phyloP scores from a whole-genome alignment of 2,797 vertebrate genomes.

The Oryzias sinensis region DNA sequence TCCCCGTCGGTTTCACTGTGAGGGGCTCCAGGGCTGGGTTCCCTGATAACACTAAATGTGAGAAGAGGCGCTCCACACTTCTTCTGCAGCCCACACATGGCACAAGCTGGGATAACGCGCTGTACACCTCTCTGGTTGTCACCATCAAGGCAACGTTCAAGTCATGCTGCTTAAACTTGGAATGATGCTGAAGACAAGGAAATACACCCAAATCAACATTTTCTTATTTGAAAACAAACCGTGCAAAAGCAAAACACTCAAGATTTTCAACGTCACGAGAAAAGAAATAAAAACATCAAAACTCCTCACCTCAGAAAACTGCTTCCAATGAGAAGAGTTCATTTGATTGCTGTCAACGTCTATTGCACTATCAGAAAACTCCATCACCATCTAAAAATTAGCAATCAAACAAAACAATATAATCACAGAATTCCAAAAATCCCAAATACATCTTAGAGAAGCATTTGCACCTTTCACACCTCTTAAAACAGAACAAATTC shows the following conservation, averaged over 20 bases:
- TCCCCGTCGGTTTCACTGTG: slow-evolving; percentile 87
- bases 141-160: slow-evolving; percentile 91
- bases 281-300: not conserved
- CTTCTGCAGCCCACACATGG: slow-evolving; percentile 95
- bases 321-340: slow-evolving; percentile 85
- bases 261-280: not conserved
- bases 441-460: too few relatives aligned
- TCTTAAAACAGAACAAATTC: too few relatives aligned
- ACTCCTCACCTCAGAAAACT: slow-evolving; percentile 88
- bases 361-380: slow-evolving; percentile 90
- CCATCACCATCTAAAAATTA: slow-evolving; percentile 93
- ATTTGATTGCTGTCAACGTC: slow-evolving; percentile 86
- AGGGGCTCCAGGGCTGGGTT: slow-evolving; percentile 94
- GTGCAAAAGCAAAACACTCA: not conserved
- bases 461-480: too few relatives aligned
- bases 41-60: slow-evolving; percentile 91
- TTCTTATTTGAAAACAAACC: not conserved
- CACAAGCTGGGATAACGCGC: slow-evolving; percentile 90
- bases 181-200: slow-evolving; percentile 79
- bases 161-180: slow-evolving; percentile 92
- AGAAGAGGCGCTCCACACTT: slow-evolving; percentile 95
- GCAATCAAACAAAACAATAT: slow-evolving; percentile 2
- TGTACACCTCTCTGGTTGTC: slow-evolving; percentile 89
- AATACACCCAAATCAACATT: slow-evolving; percentile 4
- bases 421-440: too few relatives aligned